A percentile compares a stretch with the other conserved stretches of the same genome.
Evolutionary conservation across 2,113 vertebrate genomes (phyloP).

Genomic region (Petrocephalus microphthalmus): DNA sequence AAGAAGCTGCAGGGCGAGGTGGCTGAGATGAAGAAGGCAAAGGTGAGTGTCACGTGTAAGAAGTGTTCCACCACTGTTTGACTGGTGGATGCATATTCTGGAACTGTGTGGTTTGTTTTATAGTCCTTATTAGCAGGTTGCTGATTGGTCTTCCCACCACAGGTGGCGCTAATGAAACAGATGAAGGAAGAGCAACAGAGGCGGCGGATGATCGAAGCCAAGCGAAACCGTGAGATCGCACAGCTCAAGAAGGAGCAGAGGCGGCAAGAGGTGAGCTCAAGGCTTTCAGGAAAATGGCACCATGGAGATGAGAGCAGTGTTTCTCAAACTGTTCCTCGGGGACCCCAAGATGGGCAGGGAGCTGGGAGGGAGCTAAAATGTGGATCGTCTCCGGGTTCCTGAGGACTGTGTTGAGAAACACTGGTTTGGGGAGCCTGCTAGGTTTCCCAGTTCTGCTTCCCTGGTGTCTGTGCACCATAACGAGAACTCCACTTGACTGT

Average conservation of each 20-base stretch:
- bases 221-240: slow-evolving; percentile 86
- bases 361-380: background rate
- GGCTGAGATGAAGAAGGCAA: slow-evolving; percentile 95
- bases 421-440: background rate
- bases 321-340: background rate
- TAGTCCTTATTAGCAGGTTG: background rate
- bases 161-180: slow-evolving; percentile 96
- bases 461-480: background rate
- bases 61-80: too few species aligned
- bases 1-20: slow-evolving; percentile 88
- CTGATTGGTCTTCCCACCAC: background rate
- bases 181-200: slow-evolving; percentile 96
- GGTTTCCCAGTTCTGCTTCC: background rate
- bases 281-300: too few species aligned
- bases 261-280: slow-evolving; percentile 68
- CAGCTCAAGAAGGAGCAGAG: slow-evolving; percentile 95
- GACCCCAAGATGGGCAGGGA: background rate
- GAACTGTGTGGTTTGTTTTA: background rate
- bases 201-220: slow-evolving; percentile 80
- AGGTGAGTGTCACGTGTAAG: slow-evolving; percentile 52
- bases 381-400: background rate
- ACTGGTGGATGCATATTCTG: background rate
- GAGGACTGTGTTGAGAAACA: background rate
- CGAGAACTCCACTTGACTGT: too few species aligned
- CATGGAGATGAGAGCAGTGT: background rate